A percentile compares a stretch with the other conserved stretches of the same genome.
phyloP scores from a whole-genome alignment of 2,113 vertebrate species.

The Corapipo altera region DNA sequence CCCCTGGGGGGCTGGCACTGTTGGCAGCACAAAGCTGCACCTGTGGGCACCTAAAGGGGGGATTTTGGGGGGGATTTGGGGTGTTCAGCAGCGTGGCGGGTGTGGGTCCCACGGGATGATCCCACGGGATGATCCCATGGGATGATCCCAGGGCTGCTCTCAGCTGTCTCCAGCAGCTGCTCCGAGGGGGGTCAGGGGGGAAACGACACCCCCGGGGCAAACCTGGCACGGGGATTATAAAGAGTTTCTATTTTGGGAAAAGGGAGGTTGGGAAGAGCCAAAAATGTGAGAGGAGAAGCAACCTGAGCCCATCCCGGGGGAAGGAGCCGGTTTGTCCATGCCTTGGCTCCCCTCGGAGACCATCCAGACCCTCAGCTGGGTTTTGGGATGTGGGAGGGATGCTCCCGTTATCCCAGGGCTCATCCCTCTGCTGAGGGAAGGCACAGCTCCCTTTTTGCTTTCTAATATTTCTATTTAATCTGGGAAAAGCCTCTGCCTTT shows the following conservation, averaged over 20 bases:
- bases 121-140: too few species aligned
- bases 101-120: background rate
- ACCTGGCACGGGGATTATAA: background rate
- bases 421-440: background rate
- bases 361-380: background rate
- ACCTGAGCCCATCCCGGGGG: background rate
- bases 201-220: background rate
- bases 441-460: background rate
- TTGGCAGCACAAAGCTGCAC: accelerated
- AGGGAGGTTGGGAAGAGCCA: background rate
- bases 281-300: background rate
- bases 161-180: slow-evolving; percentile 31
- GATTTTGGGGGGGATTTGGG: background rate
- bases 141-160: background rate
- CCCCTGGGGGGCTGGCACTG: accelerated
- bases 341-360: background rate
- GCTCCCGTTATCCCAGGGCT: background rate
- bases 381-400: background rate
- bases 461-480: background rate
- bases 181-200: background rate
- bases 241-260: slow-evolving; percentile 5
- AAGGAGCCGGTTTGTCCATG: background rate
- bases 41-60: background rate
- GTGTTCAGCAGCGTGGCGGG: background rate
- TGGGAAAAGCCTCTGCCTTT: background rate